phyloP scores from a whole-genome alignment of 30 jellyfish, hydroid and myxozoan genomes.

The Turritopsis rubra region DNA sequence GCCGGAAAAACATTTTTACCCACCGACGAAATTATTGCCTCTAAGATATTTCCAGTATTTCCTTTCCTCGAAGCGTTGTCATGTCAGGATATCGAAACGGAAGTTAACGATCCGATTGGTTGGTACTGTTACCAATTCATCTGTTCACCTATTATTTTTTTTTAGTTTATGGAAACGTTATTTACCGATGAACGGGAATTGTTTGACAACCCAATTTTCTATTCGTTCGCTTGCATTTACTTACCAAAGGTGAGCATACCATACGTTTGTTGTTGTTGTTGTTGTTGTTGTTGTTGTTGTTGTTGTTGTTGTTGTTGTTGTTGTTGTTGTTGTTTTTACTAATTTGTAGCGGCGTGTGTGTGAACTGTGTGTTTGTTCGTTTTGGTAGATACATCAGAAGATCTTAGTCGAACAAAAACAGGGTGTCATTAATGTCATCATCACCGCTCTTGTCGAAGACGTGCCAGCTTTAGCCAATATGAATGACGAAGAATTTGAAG shows the following conservation, averaged over 20 bases:
- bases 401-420: conserved; percentile 71
- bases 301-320: too few relatives aligned
- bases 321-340: too few relatives aligned
- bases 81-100: too few relatives aligned
- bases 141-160: conserved; percentile 1
- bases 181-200: conserved; percentile 82
- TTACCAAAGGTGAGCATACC: conserved; percentile 55
- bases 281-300: too few relatives aligned
- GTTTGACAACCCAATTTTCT: conserved; percentile 42
- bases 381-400: conserved; percentile 54
- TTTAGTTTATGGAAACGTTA: conserved; percentile 70
- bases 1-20: too few relatives aligned
- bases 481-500: conserved; percentile 45
- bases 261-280: not conserved
- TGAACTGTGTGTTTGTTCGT: not conserved
- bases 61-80: too few relatives aligned
- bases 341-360: not conserved
- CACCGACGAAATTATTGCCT: too few relatives aligned
- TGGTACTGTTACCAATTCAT: too few relatives aligned
- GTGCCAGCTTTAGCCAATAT: conserved; percentile 40
- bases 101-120: too few relatives aligned
- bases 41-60: too few relatives aligned
- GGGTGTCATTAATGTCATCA: conserved; percentile 48
- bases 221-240: conserved; percentile 54
- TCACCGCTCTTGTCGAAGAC: conserved; percentile 61